phyloP scores from a whole-genome alignment of 2,797 vertebrate genomes.

The Crypturellus tataupa region DNA sequence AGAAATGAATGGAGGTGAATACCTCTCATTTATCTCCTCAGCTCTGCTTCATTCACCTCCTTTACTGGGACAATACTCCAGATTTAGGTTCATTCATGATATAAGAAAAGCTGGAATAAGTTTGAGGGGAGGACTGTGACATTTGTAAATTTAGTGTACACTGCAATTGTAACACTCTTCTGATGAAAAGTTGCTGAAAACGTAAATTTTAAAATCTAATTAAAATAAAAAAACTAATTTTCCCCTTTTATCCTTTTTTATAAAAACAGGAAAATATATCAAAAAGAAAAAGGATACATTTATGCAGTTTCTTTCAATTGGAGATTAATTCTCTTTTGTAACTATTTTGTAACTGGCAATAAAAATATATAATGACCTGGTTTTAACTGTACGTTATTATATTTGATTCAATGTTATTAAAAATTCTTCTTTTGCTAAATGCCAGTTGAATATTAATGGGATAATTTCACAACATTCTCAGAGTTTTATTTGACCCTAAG shows the following conservation, averaged over 20 bases:
- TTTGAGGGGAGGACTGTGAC: not conserved
- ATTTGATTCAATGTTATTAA: not conserved
- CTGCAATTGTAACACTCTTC: not conserved
- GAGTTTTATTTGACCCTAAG: not conserved
- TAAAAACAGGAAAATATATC: not conserved
- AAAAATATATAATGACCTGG: not conserved
- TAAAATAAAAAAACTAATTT: not conserved
- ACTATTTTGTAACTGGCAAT: not conserved
- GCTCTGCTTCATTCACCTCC: not conserved
- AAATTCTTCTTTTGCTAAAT: not conserved
- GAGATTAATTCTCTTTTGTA: not conserved
- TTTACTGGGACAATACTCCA: not conserved
- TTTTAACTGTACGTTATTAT: not conserved
- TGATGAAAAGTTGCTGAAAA: not conserved
- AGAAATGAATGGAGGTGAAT: not conserved
- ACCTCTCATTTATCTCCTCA: not conserved
- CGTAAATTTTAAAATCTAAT: not conserved
- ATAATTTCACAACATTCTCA: not conserved
- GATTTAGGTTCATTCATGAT: fast-evolving
- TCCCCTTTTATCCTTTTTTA: fast-evolving
- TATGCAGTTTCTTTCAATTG: not conserved
- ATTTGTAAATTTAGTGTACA: not conserved
- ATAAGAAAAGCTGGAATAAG: not conserved
- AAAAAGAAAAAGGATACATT: not conserved
- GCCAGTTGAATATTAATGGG: not conserved